Conservation (phyloP, 2,113 vertebrate genomes). For the Micronycteris hirsuta region DNA sequence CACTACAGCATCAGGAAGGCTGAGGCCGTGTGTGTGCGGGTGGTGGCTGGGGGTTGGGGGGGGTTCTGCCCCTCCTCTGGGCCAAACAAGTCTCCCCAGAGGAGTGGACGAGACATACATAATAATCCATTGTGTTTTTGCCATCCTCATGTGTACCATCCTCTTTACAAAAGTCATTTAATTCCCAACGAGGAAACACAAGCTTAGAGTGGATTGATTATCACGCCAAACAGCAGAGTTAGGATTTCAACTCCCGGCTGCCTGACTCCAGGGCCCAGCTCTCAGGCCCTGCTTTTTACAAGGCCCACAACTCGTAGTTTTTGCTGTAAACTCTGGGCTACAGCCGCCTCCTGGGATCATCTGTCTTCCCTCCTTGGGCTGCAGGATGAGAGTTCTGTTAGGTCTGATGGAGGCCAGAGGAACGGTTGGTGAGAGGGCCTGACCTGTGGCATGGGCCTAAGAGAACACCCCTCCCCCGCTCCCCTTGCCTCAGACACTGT, state of each 20-base stretch:
- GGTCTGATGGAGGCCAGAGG: neutral
- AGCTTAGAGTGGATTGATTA: neutral
- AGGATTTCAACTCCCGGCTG: neutral
- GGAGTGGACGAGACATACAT: neutral
- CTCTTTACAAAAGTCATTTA: neutral
- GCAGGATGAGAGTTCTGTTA: neutral
- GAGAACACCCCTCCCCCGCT: neutral
- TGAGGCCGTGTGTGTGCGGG: neutral
- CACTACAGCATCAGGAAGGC: neutral
- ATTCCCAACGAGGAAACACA: neutral
- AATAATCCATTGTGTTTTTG: neutral
- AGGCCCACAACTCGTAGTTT: neutral
- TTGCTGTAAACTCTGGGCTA: neutral
- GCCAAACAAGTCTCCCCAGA: neutral
- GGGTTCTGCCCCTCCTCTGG: neutral
- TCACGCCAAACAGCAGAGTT: neutral
- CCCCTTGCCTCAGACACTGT: neutral
- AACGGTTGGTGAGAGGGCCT: neutral
- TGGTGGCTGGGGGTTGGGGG: accelerated
- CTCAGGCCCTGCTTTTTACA: neutral
- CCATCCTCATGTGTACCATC: neutral
- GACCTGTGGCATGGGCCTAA: neutral
- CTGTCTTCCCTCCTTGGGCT: neutral
- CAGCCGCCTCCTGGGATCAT: neutral
- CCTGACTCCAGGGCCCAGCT: neutral